Base-by-base conservation (phyloP, 1,140 invertebrate genomes). In the Frieseomelitta varia region DNA sequence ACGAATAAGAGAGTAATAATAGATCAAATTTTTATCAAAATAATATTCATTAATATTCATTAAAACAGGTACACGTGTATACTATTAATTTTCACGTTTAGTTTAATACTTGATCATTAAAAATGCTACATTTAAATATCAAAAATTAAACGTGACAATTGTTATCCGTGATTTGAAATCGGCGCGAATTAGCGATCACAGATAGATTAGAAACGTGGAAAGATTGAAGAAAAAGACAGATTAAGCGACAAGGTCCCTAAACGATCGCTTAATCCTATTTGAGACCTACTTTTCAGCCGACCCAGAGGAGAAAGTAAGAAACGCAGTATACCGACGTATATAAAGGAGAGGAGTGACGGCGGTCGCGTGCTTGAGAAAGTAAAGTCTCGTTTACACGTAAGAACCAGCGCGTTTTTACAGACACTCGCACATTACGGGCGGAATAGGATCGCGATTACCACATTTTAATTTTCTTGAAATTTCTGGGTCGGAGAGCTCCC, bases 261-360 rank as follows among this genome's bases (percentile, higher is more conserved):
- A 88, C 80, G 87, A 89, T 84, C 87, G 71, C 79, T 91, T 90
- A 87, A 89, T 88, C 89, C 90, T 92, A 93, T 94, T 93, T 91
- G 91, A 91, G 92, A 92, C 93, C 93, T 94, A 94, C 93, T 94
- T 94, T 93, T 94, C 65, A 56, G 74, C 15, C 90, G 87, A 58
- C 87, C 69, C 82, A 73, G 91, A 92, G 93, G 93, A 94, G 93
- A 94, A 94, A 94, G 93, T 94, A 94, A 93, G 92, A 93, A 89
- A 90, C 90, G 85, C 53, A 88, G 86, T 27, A 27, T 79, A 76
- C 58, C 24, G 24, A 61, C 24, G 24, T 61, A 61, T 61, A 61
- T 61, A 61, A 61, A 61, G 77, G 34, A 63, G 85, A 88, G 90
- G 87, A 90, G 90, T 88, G 90, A 90, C 90, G 90, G 87, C 87